A percentile compares a stretch with the other conserved stretches of the same genome.
phyloP scores from a whole-genome alignment of 2,113 vertebrate species.

The Eptesicus fuscus region DNA sequence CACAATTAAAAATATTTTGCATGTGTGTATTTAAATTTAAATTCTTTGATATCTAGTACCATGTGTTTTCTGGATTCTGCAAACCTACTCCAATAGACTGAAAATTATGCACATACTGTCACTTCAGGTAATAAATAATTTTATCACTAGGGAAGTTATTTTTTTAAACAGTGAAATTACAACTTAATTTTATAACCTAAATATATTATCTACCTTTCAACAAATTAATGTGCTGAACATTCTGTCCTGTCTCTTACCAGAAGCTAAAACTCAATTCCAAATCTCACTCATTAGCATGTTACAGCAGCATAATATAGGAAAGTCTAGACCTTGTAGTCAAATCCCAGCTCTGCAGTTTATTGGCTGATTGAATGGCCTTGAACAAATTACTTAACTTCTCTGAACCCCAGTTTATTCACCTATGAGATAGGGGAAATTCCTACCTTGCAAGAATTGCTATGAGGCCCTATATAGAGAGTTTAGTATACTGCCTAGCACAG shows the following conservation, averaged over 20 bases:
- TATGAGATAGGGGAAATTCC: not conserved
- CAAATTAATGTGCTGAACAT: conserved; percentile 1
- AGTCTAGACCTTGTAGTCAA: not conserved
- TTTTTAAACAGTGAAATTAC: conserved; percentile 40
- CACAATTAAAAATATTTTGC: conserved; percentile 12
- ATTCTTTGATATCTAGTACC: not conserved
- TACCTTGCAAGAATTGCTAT: not conserved
- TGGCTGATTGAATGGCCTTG: not conserved
- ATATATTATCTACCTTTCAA: not conserved
- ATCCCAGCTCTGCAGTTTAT: not conserved
- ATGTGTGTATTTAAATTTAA: conserved; percentile 19
- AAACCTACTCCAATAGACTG: not conserved
- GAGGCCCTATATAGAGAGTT: not conserved
- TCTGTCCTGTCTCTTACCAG: not conserved
- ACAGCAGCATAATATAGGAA: not conserved
- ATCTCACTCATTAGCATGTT: not conserved
- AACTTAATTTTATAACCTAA: conserved; percentile 43
- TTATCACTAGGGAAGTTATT: not conserved
- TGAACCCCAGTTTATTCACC: not conserved
- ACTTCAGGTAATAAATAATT: not conserved
- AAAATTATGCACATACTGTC: not conserved
- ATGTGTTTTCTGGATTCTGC: not conserved
- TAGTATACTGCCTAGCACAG: not conserved
- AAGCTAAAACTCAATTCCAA: conserved; percentile 46
- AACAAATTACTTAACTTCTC: not conserved